Base-by-base conservation (phyloP, 1,140 invertebrate species). In the Drosophila subobscura region DNA sequence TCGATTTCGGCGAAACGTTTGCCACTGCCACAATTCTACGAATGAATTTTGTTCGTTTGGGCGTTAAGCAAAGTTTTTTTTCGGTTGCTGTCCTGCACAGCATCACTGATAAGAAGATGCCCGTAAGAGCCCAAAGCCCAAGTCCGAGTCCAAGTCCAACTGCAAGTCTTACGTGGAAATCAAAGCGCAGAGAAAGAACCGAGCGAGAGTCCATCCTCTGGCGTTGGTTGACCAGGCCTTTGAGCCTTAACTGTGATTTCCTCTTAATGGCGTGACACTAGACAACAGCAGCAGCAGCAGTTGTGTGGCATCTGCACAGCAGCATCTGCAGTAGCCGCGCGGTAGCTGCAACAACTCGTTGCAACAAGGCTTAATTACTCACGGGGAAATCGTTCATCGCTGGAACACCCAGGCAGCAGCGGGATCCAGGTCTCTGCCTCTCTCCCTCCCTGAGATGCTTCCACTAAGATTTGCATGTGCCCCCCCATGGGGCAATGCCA, bases 251-350 rank as follows among this genome's bases (percentile, higher is more conserved):
- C 81, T 88, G 77, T 86, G 83, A 81, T 86, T 86, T 86, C 81
- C 59, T 86, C 83, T 88, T 88, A 88, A 86, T 86, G 83, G 83
- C 83, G 83, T 86, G 83, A 86, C 83, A 86, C 83, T 86, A 86
- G 83, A 85, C 81, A 81, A 80, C 72, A 66, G 65, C 49, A 63
- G 6, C 45, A 46, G 33, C 16, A 20, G 16, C 16, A 20, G 16
- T 20, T 20, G 16, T 20, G 16, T 44, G 64, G 22, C 50, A 79
- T 25, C 22, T 46, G 25, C 51, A 51, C 54, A 57, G 8, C 23
- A 51, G 29, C 37, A 72, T 20, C 52, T 53, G 27, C 49, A 44
- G 25, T 20, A 20, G 16, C 16, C 16, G 16, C 56, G 22, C 53
- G 59, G 14, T 42, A 72, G 67, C 56, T 52, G 23, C 70, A 77